These are phyloP conservation scores for Sesia bembeciformis DNA, from an alignment of 2,888 invertebrate genomes.

Conservation along the genomic window DNA sequence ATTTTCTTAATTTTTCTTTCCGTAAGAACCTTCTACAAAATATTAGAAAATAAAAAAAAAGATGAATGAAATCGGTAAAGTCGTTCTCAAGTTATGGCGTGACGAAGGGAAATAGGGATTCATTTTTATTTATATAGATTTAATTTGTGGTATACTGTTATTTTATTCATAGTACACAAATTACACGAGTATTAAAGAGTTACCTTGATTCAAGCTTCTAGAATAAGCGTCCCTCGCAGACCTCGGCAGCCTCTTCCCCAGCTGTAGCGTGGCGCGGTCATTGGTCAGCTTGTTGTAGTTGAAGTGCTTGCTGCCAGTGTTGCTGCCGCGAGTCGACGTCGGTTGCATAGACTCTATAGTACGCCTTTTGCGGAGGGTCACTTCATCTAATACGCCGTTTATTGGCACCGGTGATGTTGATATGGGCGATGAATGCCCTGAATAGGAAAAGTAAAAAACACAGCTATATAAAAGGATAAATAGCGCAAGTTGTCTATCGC, in stretches of 20 bases:
- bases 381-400: conserved; percentile 25
- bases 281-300: conserved; percentile 88
- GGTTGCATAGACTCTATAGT: conserved; percentile 64
- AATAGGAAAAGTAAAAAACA: too few species aligned
- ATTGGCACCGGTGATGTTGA: conserved; percentile 13
- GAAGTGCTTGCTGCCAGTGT: conserved; percentile 78
- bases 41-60: too few species aligned
- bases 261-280: conserved; percentile 59
- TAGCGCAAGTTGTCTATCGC: too few species aligned
- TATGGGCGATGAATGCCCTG: background rate
- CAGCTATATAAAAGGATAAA: too few species aligned
- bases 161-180: too few species aligned
- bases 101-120: too few species aligned
- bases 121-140: too few species aligned
- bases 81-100: too few species aligned
- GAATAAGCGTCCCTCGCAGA: conserved; percentile 42
- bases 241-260: conserved; percentile 21
- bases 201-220: conserved; percentile 51
- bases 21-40: too few species aligned
- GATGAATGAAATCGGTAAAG: too few species aligned
- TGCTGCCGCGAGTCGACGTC: conserved; percentile 43
- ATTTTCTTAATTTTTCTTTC: too few species aligned
- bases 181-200: background rate
- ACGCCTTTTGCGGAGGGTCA: conserved; percentile 49
- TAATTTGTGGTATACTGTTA: too few species aligned